Base-by-base conservation (phyloP, 2,113 vertebrate species). In the Oreochromis aureus region DNA sequence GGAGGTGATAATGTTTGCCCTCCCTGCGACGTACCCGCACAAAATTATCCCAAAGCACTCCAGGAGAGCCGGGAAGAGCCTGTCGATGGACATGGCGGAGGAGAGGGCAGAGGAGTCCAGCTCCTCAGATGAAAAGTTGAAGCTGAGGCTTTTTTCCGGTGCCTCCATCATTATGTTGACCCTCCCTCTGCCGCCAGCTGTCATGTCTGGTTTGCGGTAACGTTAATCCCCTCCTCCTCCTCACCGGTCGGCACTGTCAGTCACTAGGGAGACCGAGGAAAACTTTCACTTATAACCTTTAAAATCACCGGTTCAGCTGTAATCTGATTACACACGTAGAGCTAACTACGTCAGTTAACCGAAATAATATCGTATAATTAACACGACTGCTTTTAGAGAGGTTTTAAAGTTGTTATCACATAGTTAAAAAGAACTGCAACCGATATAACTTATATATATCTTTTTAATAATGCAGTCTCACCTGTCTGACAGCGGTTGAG, bases 21-120 rank as follows among this genome's bases (percentile, higher is more conserved):
- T 97, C 55, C 99, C 98, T 18, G 98, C 98, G 82, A 98, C 90
- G 56, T 99, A 99, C n/a, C 98, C 98, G 81, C 99, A 99, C 84
- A 99, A 92, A 80, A 99, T 98, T 61, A 99, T 99, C 80, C 98
- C 98, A 92, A 99, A 99, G 88, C 98, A 99, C 93, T 99, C 97
- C 89, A 99, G 80, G 1, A 99, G 96, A 54, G 98, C 99, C 86
- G 98, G 99, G 32, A 99, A 97, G 84, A 99, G 98, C 83, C 96
- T 97, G 90, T 66, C 97, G 54, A 99, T 97, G 81, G 98, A 98
- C 98, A 99, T 99, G 89, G 96, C 95, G 86, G 96, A 53, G 44
- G 94, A 76, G 0, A 87, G 3, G 0, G 94, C 19, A 2, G 91
- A 95, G 36, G 90, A 55, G 86, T 96, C 97, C 39, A 16, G 32